A percentile compares a stretch with the other conserved stretches of the same genome.
phyloP scores from a whole-genome alignment of 2,113 vertebrate species.

The Trochalopteron elliotii region DNA sequence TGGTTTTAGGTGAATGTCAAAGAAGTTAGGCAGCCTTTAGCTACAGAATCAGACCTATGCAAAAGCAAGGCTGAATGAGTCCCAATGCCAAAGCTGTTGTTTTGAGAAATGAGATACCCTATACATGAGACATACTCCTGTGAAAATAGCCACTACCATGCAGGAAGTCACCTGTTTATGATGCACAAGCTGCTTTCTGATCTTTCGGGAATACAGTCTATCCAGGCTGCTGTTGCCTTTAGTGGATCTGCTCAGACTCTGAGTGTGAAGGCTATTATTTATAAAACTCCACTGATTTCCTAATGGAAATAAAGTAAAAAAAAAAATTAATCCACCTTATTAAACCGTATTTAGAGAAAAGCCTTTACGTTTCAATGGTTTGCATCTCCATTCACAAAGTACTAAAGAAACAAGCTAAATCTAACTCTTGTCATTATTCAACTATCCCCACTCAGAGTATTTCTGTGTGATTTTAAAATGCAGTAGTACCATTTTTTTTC shows the following conservation, averaged over 20 bases:
- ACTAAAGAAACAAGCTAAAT: not conserved
- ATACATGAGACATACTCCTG: not conserved
- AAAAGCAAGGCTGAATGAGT: constrained; percentile 48
- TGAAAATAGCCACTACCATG: not conserved
- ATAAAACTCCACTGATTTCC: constrained; percentile 99
- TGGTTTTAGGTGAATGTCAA: not conserved
- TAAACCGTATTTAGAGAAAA: not conserved
- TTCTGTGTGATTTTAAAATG: not conserved
- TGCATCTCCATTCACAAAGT: not conserved
- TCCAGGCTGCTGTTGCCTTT: constrained; percentile 97
- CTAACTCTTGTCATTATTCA: not conserved
- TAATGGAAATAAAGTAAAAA: constrained; percentile 29
- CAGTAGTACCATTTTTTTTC: not conserved
- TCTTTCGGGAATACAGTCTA: constrained; percentile 95
- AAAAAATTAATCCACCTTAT: not conserved
- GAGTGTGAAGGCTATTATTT: constrained; percentile 96
- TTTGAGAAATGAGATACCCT: not conserved
- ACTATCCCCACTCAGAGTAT: not conserved
- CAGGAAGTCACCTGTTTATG: constrained; percentile 95
- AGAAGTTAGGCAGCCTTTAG: constrained; percentile 33
- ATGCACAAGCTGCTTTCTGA: constrained; percentile 97
- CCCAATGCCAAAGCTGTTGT: constrained; percentile 13
- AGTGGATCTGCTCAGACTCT: constrained; percentile 86
- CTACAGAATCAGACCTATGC: constrained; percentile 33
- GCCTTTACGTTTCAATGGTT: not conserved